A percentile compares a stretch with the other conserved stretches of the same genome.
These are phyloP conservation scores for Eurypyga helias DNA, from an alignment of 2,113 vertebrate genomes.

Conservation along the genomic window DNA sequence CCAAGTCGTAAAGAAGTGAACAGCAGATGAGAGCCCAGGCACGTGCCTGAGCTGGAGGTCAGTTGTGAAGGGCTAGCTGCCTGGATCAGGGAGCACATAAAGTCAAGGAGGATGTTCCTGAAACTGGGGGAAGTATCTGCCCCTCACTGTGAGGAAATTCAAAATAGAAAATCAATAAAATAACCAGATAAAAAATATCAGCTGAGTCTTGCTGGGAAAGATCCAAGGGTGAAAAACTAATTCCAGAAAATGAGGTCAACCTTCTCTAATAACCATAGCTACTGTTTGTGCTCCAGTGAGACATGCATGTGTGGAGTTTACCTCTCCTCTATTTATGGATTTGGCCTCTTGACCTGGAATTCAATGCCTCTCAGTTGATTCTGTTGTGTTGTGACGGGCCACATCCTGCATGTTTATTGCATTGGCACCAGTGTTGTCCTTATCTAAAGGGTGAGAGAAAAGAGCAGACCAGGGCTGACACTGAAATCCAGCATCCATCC, in stretches of 20 bases:
- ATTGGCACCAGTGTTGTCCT: constrained; percentile 21
- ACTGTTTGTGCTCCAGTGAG: constrained; percentile 55
- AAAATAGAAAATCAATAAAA: constrained; percentile 59
- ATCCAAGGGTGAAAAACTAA: constrained; percentile 59
- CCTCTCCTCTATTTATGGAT: constrained; percentile 65
- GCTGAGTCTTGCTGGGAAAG: constrained; percentile 46
- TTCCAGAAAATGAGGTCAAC: constrained; percentile 66
- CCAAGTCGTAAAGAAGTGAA: not conserved
- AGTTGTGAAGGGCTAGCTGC: not conserved
- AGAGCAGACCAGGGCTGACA: not conserved
- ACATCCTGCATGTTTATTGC: constrained; percentile 13
- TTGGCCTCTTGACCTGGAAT: constrained; percentile 59
- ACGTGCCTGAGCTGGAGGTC: not conserved
- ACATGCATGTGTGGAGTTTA: constrained; percentile 33
- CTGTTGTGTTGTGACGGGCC: not conserved
- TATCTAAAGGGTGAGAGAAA: not conserved
- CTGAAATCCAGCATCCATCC: not conserved
- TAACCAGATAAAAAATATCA: constrained; percentile 13
- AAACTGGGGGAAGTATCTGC: not conserved
- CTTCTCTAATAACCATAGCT: constrained; percentile 60
- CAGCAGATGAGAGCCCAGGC: not conserved
- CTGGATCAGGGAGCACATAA: not conserved
- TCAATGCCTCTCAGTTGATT: constrained; percentile 34
- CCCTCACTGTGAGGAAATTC: not conserved
- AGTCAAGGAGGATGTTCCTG: not conserved